These are phyloP conservation scores for rabbit (Oryctolagus cuniculus) DNA, from an alignment of 2,113 vertebrate genomes.

Conservation along the genomic window mOryCun1.1 NC_091432.1:165296501-165297000, in stretches of 20 bases:
- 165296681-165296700: background rate
- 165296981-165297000: conserved; percentile 35
- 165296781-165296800: background rate
- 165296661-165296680: background rate
- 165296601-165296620: background rate
- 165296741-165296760: background rate
- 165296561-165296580: background rate
- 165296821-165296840: background rate
- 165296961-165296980: background rate
- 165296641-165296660: background rate
- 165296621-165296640: background rate
- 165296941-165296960: background rate
- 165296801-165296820: background rate
- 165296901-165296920: background rate
- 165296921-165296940: conserved; percentile 22
- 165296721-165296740: background rate
- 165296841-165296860: background rate
- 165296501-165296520: background rate
- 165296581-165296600: background rate
- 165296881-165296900: background rate
- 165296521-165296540: background rate
- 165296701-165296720: background rate
- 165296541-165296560: background rate
- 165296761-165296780: background rate
- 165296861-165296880: background rate